phyloP scores from a whole-genome alignment of 2,113 vertebrate species.

The Hyla sarda region DNA sequence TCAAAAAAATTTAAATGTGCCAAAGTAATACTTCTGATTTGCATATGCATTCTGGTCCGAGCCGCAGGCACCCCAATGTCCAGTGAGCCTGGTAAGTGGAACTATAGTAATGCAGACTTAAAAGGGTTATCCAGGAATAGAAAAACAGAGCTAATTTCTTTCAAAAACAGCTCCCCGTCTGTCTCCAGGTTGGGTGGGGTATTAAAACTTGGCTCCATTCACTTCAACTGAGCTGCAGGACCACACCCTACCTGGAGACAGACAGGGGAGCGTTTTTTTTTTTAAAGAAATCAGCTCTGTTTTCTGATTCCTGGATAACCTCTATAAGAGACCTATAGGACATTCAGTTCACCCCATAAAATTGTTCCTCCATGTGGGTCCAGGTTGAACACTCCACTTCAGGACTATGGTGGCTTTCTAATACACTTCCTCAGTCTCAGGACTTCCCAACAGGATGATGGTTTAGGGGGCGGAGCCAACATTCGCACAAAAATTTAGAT shows the following conservation, averaged over 20 bases:
- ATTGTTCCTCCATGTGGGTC: not conserved
- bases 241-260: too few species aligned
- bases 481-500: not conserved
- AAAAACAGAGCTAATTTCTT: too few species aligned
- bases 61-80: not conserved
- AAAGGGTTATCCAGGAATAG: too few species aligned
- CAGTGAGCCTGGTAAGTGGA: not conserved
- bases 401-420: not conserved
- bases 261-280: too few species aligned
- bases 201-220: too few species aligned
- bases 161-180: too few species aligned
- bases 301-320: too few species aligned
- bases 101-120: not conserved
- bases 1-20: conserved; percentile 13
- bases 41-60: not conserved
- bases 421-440: not conserved
- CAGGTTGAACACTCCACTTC: not conserved
- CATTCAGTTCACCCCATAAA: not conserved
- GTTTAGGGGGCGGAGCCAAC: conserved; percentile 30
- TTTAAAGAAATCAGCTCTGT: too few species aligned
- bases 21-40: not conserved
- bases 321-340: not conserved
- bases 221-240: too few species aligned
- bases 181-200: too few species aligned
- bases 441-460: not conserved